A percentile compares a stretch with the other conserved stretches of the same genome.
Evolutionary conservation across 2,113 vertebrate genomes (phyloP).

Genomic region (Camelus bactrianus): DNA sequence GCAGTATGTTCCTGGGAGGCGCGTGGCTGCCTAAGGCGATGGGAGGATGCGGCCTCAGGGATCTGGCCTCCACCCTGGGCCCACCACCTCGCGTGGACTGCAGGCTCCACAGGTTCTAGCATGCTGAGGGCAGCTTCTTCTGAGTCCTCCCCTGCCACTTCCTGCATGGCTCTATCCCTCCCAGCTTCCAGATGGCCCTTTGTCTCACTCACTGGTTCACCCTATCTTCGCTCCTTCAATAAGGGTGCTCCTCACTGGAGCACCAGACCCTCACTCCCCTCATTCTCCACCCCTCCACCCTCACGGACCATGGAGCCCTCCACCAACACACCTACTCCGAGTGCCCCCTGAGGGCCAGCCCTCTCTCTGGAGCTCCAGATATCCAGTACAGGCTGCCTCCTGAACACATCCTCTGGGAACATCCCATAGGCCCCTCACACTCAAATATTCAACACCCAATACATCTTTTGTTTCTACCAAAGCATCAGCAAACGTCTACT

Average conservation of each 20-base stretch:
- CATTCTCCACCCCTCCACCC: neutral
- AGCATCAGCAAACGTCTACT: neutral
- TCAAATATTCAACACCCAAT: neutral
- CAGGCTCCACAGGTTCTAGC: neutral
- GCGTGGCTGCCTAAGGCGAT: neutral
- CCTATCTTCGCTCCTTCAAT: slow-evolving; percentile 24
- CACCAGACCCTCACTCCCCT: neutral
- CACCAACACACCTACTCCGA: neutral
- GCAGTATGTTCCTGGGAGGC: neutral
- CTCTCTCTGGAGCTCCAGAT: neutral
- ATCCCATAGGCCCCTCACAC: neutral
- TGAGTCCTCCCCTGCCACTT: neutral
- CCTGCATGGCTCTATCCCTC: neutral
- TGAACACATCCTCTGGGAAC: neutral
- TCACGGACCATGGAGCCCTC: neutral
- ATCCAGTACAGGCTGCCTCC: neutral
- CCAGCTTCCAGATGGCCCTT: slow-evolving; percentile 41
- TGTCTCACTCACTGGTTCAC: neutral
- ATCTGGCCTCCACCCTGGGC: neutral
- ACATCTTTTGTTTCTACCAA: neutral
- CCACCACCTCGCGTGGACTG: neutral
- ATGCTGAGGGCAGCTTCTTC: neutral
- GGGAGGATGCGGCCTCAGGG: neutral
- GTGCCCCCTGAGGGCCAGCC: neutral
- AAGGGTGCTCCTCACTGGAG: neutral